phyloP scores from a whole-genome alignment of 1,140 invertebrate genomes.

The Anastatus disparis region DNA sequence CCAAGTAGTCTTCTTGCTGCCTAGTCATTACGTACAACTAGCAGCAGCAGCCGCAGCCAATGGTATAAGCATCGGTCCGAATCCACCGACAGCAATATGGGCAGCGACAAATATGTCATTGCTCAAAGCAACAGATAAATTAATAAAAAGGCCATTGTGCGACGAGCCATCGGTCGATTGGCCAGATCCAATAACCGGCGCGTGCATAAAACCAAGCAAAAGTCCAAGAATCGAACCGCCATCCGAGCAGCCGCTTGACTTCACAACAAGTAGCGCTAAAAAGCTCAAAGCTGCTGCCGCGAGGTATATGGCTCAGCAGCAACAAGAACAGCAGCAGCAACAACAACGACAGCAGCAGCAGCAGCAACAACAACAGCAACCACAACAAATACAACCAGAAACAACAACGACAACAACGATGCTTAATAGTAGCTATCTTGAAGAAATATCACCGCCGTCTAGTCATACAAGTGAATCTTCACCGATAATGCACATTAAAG shows the following conservation, averaged over 20 bases:
- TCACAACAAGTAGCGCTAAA: slow-evolving; percentile 61
- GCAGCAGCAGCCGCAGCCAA: slow-evolving; percentile 65
- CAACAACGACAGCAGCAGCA: neutral
- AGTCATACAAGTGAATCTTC: too few species aligned
- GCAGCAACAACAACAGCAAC: neutral
- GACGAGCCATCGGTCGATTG: slow-evolving; percentile 51
- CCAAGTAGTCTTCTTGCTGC: slow-evolving; percentile 69
- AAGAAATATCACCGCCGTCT: too few species aligned
- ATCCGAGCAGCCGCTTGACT: slow-evolving; percentile 60
- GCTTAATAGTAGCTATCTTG: neutral
- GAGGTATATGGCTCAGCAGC: slow-evolving; percentile 43
- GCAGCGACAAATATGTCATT: slow-evolving; percentile 65
- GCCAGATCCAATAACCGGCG: slow-evolving; percentile 41
- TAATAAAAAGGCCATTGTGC: slow-evolving; percentile 57
- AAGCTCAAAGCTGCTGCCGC: slow-evolving; percentile 46
- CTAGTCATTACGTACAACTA: slow-evolving; percentile 69
- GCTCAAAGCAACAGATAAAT: slow-evolving; percentile 62
- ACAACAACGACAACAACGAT: neutral
- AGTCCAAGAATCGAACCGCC: slow-evolving; percentile 56
- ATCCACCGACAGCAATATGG: slow-evolving; percentile 64
- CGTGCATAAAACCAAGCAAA: slow-evolving; percentile 51
- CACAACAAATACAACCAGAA: neutral
- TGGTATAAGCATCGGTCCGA: slow-evolving; percentile 64
- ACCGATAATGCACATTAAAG: too few species aligned
- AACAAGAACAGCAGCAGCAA: slow-evolving; percentile 41